Evolutionary conservation across 2,113 vertebrate genomes (phyloP).

Genomic region (Dasyprocta punctata): DNA sequence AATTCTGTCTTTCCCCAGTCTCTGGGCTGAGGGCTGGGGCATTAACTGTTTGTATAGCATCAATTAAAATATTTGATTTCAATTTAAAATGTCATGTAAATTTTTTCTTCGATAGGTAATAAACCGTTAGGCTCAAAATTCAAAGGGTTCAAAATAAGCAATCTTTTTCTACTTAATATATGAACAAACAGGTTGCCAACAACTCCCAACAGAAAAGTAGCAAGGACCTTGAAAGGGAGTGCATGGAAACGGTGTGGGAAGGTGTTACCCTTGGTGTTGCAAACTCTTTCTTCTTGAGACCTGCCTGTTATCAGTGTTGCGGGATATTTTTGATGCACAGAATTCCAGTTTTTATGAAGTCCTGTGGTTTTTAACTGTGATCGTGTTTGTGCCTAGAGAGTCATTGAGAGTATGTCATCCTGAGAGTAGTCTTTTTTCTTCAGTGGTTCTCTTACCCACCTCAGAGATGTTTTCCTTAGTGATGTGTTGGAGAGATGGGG

Average conservation of each 20-base stretch:
- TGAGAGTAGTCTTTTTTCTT: neutral
- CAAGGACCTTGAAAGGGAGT: neutral
- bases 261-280: neutral
- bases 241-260: neutral
- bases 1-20: neutral
- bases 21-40: neutral
- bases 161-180: neutral
- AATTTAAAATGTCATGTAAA: neutral
- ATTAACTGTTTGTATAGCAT: neutral
- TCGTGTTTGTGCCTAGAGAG: neutral
- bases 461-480: neutral
- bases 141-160: slow-evolving; percentile 27
- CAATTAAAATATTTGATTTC: slow-evolving; percentile 25
- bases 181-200: neutral
- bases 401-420: neutral
- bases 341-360: neutral
- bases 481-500: neutral
- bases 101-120: neutral
- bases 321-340: neutral
- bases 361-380: neutral
- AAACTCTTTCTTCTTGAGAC: neutral
- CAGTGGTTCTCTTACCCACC: neutral
- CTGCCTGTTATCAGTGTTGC: neutral
- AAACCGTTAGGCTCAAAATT: neutral
- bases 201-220: neutral